Evolutionary conservation across 2,797 vertebrate species (phyloP).

Genomic region (Botia almorhae): DNA sequence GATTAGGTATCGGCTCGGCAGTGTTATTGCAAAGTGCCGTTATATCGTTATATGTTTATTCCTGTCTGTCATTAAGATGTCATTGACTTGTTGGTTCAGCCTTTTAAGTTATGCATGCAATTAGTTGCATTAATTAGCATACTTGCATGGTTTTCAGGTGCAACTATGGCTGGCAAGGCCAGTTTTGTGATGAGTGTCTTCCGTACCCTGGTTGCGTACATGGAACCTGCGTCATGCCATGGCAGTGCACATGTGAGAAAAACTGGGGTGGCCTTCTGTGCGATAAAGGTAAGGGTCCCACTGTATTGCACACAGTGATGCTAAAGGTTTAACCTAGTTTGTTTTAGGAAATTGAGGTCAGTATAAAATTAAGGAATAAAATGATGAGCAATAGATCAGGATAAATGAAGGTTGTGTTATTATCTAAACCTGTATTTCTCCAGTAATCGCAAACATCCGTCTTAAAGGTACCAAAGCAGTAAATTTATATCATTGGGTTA

Average conservation of each 20-base stretch:
- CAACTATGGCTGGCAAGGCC: conserved; percentile 92
- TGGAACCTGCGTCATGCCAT: conserved; percentile 88
- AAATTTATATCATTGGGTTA: conserved; percentile 16
- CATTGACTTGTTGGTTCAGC: background rate
- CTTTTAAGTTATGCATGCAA: conserved; percentile 2
- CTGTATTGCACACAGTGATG: too few relatives aligned
- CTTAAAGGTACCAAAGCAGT: background rate
- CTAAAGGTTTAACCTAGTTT: background rate
- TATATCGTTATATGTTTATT: conserved; percentile 36
- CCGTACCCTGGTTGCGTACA: conserved; percentile 91
- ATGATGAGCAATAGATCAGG: conserved; percentile 14
- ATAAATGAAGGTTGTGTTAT: background rate
- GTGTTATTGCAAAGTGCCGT: conserved; percentile 31
- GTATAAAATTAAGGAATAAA: conserved; percentile 26
- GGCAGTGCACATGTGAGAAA: conserved; percentile 93
- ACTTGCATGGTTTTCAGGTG: conserved; percentile 79
- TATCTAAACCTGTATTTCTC: background rate
- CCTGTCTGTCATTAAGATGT: conserved; percentile 44
- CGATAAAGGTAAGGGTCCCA: conserved; percentile 85
- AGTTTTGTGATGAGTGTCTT: conserved; percentile 90
- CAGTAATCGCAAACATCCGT: conserved; percentile 7
- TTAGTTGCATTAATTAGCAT: conserved; percentile 21
- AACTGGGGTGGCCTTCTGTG: conserved; percentile 98
- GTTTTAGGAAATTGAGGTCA: conserved; percentile 15
- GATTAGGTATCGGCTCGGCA: conserved; percentile 66